Evolutionary conservation across 2,888 invertebrate species (phyloP), one percentile per base, ranked within the genome.

Genomic region (Dromius quadrimaculatus): DNA sequence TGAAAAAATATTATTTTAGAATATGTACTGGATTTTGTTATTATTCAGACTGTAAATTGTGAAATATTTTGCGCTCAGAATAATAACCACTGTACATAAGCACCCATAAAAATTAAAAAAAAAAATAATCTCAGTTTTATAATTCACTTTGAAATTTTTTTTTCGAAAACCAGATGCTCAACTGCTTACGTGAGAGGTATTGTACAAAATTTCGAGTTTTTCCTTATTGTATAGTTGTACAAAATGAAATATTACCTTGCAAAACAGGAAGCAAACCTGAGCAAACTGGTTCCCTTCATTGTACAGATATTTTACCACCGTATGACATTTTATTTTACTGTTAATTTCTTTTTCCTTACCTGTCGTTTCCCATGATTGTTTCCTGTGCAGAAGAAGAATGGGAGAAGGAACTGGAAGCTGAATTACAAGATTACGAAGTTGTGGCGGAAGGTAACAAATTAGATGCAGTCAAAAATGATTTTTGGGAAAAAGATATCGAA

Each of bases 321-420:
- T 54, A 71, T 66, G 43, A 73, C 69, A 74, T 76, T 76, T 76
- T 74, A 73, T 74, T 76, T 76, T 76, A 74, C 77, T 77, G 76
- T 77, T 76, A 74, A 76, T 76, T 79, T 77, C 74, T 75, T 75
- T 76, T 74, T 71, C 74, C 75, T 75, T 74, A 74, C 76, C 74
- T 75, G 69, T 47, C 61, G 47, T 74, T 73, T 76, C 74, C 75
- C 77, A 74, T 73, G 69, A 74, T 73, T 73, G 77, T 77, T 76
- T 75, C 74, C 78, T 76, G 75, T 75, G 74, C 78, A 82, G 82
- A 82, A 90, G 94, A 94, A 84, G 95, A 96, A 86, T 96, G 96
- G 95, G 97, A 97, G 86, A 93, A 93, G 81, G 97, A 97, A 84
- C 85, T 97, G 80, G 96, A 96, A 81, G 95, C 95, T 59, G 97